A percentile compares a stretch with the other conserved stretches of the same genome.
Evolutionary conservation across 2,888 invertebrate species (phyloP).

Genomic region (Diaprepes abbreviatus): DNA sequence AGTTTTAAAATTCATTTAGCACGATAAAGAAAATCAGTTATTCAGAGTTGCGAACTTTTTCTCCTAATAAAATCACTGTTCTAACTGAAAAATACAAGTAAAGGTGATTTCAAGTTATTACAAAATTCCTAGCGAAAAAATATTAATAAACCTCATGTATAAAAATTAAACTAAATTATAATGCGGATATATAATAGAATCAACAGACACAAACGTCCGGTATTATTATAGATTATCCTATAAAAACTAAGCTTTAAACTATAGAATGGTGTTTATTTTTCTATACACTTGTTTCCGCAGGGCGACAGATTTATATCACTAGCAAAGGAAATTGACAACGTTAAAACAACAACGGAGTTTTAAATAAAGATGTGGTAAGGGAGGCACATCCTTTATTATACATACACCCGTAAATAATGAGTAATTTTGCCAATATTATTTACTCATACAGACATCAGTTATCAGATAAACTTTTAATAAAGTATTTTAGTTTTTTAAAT

Average conservation of each 20-base stretch:
- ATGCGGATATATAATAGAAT: constrained; percentile 15
- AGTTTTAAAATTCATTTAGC: too few relatives aligned
- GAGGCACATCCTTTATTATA: constrained; percentile 39
- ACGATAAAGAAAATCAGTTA: too few relatives aligned
- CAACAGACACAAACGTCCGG: constrained; percentile 21
- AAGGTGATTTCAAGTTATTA: too few relatives aligned
- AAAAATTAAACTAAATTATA: not conserved
- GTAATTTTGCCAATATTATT: constrained; percentile 14
- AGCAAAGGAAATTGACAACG: constrained; percentile 35
- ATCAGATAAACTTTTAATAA: too few relatives aligned
- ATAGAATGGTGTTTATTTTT: constrained; percentile 36
- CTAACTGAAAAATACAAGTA: too few relatives aligned
- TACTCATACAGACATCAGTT: too few relatives aligned
- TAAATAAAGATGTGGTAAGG: constrained; percentile 44
- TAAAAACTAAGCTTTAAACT: constrained; percentile 19
- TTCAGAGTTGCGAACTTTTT: too few relatives aligned
- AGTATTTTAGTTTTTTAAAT: too few relatives aligned
- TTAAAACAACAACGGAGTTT: constrained; percentile 40
- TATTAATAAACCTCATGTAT: not conserved
- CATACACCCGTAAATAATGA: not conserved
- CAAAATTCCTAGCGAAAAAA: too few relatives aligned
- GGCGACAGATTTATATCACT: constrained; percentile 41
- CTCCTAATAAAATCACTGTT: too few relatives aligned
- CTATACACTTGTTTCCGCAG: constrained; percentile 41
- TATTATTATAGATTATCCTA: constrained; percentile 19